phyloP scores from a whole-genome alignment of 2,797 vertebrate genomes.

The Lagorchestes hirsutus region DNA sequence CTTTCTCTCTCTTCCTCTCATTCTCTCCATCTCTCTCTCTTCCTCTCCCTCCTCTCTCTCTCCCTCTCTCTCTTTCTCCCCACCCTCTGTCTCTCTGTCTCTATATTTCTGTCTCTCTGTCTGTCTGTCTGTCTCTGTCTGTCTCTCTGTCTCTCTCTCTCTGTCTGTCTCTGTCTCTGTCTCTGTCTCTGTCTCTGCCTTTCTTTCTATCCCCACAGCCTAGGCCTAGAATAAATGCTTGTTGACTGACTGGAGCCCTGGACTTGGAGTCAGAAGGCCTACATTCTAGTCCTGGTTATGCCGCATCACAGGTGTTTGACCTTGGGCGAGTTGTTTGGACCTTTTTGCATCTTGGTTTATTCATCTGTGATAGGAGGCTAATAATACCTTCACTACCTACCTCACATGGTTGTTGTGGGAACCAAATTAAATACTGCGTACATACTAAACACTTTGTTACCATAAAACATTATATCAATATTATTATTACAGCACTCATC shows the following conservation, averaged over 20 bases:
- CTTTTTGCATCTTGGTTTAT: not conserved
- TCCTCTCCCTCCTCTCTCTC: too few species aligned
- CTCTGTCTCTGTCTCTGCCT: not conserved
- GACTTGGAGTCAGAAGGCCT: not conserved
- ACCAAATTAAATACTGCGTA: not conserved
- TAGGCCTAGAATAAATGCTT: not conserved
- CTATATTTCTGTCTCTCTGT: not conserved
- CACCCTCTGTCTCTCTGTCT: not conserved
- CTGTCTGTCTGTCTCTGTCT: not conserved
- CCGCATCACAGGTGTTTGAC: not conserved
- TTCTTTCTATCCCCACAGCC: not conserved
- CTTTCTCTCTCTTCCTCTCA: not conserved
- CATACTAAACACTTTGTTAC: not conserved
- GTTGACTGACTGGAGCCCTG: not conserved
- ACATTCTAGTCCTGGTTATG: not conserved
- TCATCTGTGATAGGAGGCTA: not conserved
- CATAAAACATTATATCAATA: not conserved
- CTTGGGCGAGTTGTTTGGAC: not conserved
- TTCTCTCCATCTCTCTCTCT: not conserved
- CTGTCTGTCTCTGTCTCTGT: fast-evolving
- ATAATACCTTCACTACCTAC: not conserved
- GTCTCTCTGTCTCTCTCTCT: fast-evolving
- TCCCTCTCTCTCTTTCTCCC: not conserved
- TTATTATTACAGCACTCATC: not conserved
- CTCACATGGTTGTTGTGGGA: not conserved